Conservation (phyloP, 2,797 vertebrate genomes). For the Poeciliopsis turneri region DNA sequence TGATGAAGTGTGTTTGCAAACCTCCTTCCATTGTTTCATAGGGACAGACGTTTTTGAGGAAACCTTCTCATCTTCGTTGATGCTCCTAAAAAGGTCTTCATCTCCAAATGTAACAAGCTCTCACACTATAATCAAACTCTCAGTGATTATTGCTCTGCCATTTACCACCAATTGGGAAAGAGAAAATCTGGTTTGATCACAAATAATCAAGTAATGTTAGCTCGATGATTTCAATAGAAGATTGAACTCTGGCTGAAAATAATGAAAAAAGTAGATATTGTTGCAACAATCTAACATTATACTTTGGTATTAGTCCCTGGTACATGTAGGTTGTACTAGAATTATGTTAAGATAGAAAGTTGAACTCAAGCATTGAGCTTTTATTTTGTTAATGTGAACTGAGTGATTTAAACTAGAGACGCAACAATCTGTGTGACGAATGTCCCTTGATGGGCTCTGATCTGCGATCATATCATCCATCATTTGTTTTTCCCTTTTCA, state of each 20-base stretch:
- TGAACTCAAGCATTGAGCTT: neutral
- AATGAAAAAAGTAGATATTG: neutral
- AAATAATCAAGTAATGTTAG: neutral
- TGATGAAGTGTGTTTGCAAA: constrained; percentile 23
- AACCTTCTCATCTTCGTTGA: constrained; percentile 38
- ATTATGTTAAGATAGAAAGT: neutral
- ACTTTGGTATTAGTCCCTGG: neutral
- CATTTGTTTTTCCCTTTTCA: neutral
- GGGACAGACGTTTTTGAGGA: constrained; percentile 33
- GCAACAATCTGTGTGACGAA: neutral
- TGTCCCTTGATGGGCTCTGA: neutral
- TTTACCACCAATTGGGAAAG: constrained; percentile 39
- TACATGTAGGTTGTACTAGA: neutral
- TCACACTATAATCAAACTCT: constrained; percentile 28
- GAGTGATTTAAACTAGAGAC: neutral
- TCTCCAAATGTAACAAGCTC: constrained; percentile 25
- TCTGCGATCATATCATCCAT: neutral
- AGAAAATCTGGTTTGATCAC: constrained; percentile 19
- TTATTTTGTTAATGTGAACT: neutral
- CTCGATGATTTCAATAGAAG: neutral
- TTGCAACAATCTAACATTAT: neutral
- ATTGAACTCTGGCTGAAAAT: neutral
- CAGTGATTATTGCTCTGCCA: constrained; percentile 45
- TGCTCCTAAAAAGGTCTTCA: constrained; percentile 46
- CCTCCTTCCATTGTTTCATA: constrained; percentile 63